A percentile compares a stretch with the other conserved stretches of the same genome.
Conservation (phyloP, 2,888 invertebrate genomes). For the Belgica antarctica region DNA sequence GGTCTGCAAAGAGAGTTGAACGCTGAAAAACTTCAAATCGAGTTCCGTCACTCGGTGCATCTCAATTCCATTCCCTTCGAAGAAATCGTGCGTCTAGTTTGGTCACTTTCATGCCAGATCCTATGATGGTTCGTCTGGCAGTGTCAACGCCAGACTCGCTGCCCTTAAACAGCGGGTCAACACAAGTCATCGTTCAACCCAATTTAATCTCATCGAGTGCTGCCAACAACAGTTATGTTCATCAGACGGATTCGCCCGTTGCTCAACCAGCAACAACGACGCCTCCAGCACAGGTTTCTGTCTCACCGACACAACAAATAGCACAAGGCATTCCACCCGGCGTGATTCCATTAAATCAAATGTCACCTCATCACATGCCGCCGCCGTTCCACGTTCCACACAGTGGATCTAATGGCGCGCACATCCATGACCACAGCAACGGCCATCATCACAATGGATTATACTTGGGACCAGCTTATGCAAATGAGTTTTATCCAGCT, state of each 20-base stretch:
- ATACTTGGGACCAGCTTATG: slow-evolving; percentile 37
- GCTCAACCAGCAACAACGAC: slow-evolving; percentile 25
- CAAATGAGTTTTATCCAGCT: slow-evolving; percentile 26
- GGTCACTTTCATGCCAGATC: background rate
- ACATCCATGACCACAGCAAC: slow-evolving; percentile 32
- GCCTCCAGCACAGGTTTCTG: background rate
- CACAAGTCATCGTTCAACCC: slow-evolving; percentile 36
- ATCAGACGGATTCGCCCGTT: slow-evolving; percentile 20
- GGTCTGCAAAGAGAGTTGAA: background rate
- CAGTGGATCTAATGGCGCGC: slow-evolving; percentile 15
- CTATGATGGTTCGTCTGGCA: slow-evolving; percentile 53
- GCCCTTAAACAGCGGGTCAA: slow-evolving; percentile 9
- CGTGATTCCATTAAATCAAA: slow-evolving; percentile 33
- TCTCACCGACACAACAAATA: background rate
- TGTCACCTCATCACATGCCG: slow-evolving; percentile 33
- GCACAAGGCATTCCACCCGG: slow-evolving; percentile 5
- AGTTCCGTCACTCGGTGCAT: slow-evolving; percentile 3
- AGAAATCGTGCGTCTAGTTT: background rate
- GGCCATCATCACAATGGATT: slow-evolving; percentile 39
- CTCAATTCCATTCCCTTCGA: background rate
- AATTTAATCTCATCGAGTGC: background rate
- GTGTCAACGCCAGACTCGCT: slow-evolving; percentile 49
- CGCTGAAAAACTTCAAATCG: background rate
- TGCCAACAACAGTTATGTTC: slow-evolving; percentile 28
- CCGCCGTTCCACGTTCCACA: background rate